Base-by-base conservation (phyloP, 2,113 vertebrate genomes). In the Stictonetta naevosa region DNA sequence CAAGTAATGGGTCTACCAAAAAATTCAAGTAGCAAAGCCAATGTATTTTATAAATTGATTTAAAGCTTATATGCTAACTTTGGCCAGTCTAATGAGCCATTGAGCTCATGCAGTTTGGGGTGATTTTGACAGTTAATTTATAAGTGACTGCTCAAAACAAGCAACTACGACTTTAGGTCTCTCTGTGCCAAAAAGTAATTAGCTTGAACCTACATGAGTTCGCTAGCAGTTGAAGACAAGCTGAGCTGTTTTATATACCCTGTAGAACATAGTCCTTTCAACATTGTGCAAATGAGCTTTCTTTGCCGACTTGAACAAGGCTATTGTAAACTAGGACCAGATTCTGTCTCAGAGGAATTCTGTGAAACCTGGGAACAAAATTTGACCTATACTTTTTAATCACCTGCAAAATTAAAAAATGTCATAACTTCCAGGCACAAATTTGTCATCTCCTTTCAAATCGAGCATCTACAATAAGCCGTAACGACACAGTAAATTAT, bases 101-200 rank as follows among this genome's bases (percentile, higher is more conserved):
- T 5, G 33, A 88, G 50, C 29, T 81, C 72, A 68, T 13, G 38
- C 5, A 73, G 33, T n/a, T 88, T 68, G 8, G 8, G 73, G 12
- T 6, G 52, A 60, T 94, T 86, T 78, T 79, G 69, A 75, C 52
- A 82, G 78, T 83, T 78, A 92, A 90, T 94, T 94, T 90, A 1
- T 67, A 96, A 95, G 34, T 44, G 68, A 60, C 76, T 76, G 13
- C 50, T 91, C 73, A 72, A 75, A 91, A 82, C 21, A 89, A 86
- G 58, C 22, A 86, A 31, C 68, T 86, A 81, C 71, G 36, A 68
- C 13, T 84, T 78, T 36, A 69, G 69, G 83, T 91, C 73, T 95
- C 83, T 66, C 80, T 63, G 80, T 33, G 53, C 58, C 80, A 91
- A 73, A 55, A 91, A 93, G 83, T 84, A 96, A 96, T 97, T 97